These are phyloP conservation scores for Synanthedon andrenaeformis DNA, from an alignment of 2,888 invertebrate species.

Conservation along the genomic window DNA sequence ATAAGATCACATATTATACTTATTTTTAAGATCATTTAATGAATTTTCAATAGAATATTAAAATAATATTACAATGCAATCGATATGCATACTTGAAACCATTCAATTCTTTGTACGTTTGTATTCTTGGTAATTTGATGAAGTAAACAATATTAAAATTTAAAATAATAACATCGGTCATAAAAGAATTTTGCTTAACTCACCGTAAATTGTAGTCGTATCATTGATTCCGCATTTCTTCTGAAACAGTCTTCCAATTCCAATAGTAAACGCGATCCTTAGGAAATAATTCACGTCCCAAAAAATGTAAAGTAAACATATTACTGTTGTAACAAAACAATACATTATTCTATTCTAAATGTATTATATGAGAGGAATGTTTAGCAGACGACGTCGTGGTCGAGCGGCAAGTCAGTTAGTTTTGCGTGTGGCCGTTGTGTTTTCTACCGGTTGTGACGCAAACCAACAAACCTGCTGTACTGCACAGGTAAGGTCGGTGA, in stretches of 20 bases:
- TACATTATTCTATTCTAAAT: conserved; percentile 31
- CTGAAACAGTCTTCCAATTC: conserved; percentile 76
- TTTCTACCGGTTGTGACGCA: not conserved
- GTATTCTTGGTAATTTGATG: too few species aligned
- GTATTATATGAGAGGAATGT: not conserved
- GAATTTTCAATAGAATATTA: too few species aligned
- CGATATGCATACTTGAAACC: too few species aligned
- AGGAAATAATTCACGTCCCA: conserved; percentile 87
- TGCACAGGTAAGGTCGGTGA: conserved; percentile 14
- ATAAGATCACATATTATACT: too few species aligned
- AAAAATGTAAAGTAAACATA: conserved; percentile 74
- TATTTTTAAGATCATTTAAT: too few species aligned
- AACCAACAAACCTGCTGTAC: not conserved
- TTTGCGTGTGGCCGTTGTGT: conserved; percentile 1
- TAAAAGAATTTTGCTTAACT: conserved; percentile 20
- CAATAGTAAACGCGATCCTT: conserved; percentile 77
- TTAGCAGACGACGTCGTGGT: too few species aligned
- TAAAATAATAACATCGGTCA: too few species aligned
- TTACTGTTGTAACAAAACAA: conserved; percentile 37
- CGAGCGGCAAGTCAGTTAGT: too few species aligned
- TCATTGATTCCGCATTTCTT: conserved; percentile 78
- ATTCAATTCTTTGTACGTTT: too few species aligned
- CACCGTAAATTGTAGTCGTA: conserved; percentile 80
- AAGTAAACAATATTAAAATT: too few species aligned
- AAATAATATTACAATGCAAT: too few species aligned